Evolutionary conservation across 1,140 invertebrate species (phyloP).

Genomic region (Cherax quadricarinatus): DNA sequence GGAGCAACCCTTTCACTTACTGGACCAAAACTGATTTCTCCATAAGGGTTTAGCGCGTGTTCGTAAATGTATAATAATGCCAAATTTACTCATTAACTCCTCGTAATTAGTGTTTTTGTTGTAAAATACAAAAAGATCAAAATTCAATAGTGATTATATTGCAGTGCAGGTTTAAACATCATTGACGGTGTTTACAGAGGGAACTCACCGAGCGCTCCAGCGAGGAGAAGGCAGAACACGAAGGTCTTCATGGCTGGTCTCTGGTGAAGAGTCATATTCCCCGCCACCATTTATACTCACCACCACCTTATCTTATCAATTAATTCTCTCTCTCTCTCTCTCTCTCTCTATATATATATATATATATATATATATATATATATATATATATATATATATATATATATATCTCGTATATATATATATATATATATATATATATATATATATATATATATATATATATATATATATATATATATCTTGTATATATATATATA

Average conservation of each 20-base stretch:
- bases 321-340: too few species aligned
- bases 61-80: neutral
- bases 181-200: neutral
- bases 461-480: neutral
- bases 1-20: too few species aligned
- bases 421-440: neutral
- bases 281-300: neutral
- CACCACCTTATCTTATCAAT: neutral
- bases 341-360: too few species aligned
- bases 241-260: constrained; percentile 33
- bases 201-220: constrained; percentile 15
- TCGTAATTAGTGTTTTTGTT: neutral
- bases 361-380: too few species aligned
- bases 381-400: neutral
- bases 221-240: constrained; percentile 22
- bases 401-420: too few species aligned
- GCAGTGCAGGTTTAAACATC: neutral
- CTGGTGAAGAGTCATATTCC: neutral
- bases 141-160: too few species aligned
- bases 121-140: neutral
- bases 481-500: too few species aligned
- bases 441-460: neutral
- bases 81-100: neutral
- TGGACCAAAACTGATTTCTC: neutral
- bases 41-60: neutral